Evolutionary conservation across 1,140 invertebrate genomes (phyloP).

Genomic region (Papilio polytes): DNA sequence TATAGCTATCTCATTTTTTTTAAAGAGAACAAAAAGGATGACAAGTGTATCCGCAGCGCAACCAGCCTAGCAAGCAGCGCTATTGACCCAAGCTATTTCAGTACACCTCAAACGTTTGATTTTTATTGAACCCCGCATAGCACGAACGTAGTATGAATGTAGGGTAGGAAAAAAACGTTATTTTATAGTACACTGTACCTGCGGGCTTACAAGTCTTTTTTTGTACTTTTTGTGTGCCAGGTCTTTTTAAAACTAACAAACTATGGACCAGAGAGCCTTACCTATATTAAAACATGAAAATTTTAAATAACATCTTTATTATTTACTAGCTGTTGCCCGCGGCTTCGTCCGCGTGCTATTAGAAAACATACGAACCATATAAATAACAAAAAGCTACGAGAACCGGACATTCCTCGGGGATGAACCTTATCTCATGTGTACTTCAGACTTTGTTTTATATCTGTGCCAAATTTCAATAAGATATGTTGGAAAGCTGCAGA

Average conservation of each 20-base stretch:
- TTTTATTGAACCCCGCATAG: not conserved
- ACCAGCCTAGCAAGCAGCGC: not conserved
- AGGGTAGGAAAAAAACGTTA: not conserved
- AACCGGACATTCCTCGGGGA: too few relatives aligned
- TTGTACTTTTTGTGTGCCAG: not conserved
- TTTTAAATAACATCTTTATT: not conserved
- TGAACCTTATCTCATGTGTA: too few relatives aligned
- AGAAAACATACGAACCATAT: too few relatives aligned
- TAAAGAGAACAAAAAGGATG: too few relatives aligned
- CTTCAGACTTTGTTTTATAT: too few relatives aligned
- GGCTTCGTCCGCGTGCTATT: too few relatives aligned
- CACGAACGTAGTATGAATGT: not conserved
- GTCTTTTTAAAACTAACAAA: not conserved
- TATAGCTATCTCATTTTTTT: too few relatives aligned
- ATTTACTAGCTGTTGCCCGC: too few relatives aligned
- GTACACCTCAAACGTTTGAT: not conserved
- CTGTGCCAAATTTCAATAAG: too few relatives aligned
- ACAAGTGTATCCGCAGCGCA: not conserved
- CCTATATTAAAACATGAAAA: too few relatives aligned
- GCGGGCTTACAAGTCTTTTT: conserved; percentile 1
- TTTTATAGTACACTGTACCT: not conserved
- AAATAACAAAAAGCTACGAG: too few relatives aligned
- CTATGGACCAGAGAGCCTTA: not conserved
- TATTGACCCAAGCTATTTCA: not conserved
- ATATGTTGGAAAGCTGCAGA: too few relatives aligned